Base-by-base conservation (phyloP, 2,113 vertebrate species). In the Danionella cerebrum region DNA sequence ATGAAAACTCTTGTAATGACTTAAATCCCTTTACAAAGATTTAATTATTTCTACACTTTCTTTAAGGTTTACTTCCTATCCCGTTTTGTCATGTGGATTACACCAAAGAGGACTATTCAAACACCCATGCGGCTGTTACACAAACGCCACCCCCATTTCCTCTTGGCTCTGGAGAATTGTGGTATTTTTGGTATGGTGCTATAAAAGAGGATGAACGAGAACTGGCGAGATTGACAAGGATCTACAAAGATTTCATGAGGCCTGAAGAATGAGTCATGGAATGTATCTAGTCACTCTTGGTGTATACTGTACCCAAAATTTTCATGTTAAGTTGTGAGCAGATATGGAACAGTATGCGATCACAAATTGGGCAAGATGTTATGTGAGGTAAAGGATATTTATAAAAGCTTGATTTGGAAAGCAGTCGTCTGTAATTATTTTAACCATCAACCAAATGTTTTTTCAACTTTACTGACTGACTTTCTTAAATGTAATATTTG, bases 111-210 rank as follows among this genome's bases (percentile, higher is more conserved):
- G 89, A 96, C 67, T 94, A 89, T 69, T 82, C 85, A 27, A 91
- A 87, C 22, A 76, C 48, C 10, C 93, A 96, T 53, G 83, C 86
- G 22, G 94, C 95, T 1, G 91, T 98, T 70, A 76, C 84, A 2
- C 50, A 50, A 5, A 96, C 93, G 0, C 89, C 88, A 0, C 78
- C 87, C 0, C 81, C 89, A 0, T 81, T 87, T 0, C 70, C 60
- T 0, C 18, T 89, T 57, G 44, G 13, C 1, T 39, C 70, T 1
- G 72, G 73, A 0, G 76, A 2, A 16, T 74, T 80, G 1, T 98
- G 93, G 94, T 98, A 97, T 51, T 48, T 78, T 0, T 98, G 95
- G 95, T 98, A 98, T 0, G 74, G 76, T 4, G 84, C 86, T 78
- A 78, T 88, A 4, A 71, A 78, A 2, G 88, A 92, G 0, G 80